Conservation (phyloP, 2,797 vertebrate genomes). For the Pagetopsis macropterus region DNA sequence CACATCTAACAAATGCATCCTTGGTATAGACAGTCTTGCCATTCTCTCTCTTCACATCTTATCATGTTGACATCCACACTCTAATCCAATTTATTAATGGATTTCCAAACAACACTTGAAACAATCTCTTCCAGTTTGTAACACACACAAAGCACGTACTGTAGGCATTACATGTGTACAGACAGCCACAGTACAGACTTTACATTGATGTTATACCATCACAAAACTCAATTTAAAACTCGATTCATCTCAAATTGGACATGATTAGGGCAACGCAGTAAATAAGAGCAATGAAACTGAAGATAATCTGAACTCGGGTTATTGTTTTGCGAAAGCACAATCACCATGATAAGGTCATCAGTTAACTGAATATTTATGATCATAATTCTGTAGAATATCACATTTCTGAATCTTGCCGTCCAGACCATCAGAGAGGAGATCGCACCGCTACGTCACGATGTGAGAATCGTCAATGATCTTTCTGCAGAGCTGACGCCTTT, state of each 20-base stretch:
- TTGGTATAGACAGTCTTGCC: conserved; percentile 21
- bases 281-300: conserved; percentile 7
- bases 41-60: conserved; percentile 38
- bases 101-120: conserved; percentile 17
- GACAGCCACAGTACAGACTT: not conserved
- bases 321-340: conserved; percentile 5
- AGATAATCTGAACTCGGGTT: not conserved
- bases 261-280: conserved; percentile 21
- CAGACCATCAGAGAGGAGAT: conserved; percentile 94
- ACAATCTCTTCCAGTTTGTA: conserved; percentile 1
- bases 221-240: conserved; percentile 22
- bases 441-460: conserved; percentile 89
- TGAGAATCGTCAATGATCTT: conserved; percentile 91
- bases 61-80: conserved; percentile 32
- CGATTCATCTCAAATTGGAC: conserved; percentile 30
- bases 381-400: not conserved
- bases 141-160: not conserved
- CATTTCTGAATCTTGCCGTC: not conserved
- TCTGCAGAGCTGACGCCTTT: conserved; percentile 91
- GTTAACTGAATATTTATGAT: not conserved
- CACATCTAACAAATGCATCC: conserved; percentile 27
- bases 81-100: conserved; percentile 22
- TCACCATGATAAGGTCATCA: conserved; percentile 6
- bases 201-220: conserved; percentile 21
- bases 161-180: not conserved